Base-by-base conservation (phyloP, 1,140 invertebrate species). In the Panagrolaimus sp. region DNA sequence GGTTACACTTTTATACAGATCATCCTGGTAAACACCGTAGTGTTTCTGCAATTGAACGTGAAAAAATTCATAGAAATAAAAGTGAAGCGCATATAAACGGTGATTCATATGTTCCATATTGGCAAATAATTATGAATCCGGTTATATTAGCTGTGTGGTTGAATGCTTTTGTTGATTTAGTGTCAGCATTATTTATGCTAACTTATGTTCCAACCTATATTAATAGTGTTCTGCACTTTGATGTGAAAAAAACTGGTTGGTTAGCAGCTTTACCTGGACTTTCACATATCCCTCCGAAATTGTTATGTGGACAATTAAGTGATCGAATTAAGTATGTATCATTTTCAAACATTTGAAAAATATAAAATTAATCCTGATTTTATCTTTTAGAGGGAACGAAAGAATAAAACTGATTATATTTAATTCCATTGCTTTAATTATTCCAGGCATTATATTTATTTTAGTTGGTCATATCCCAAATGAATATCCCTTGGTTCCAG, bases 371-470 rank as follows among this genome's bases (percentile, higher is more conserved):
- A 26, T 58, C 5, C 3, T 28, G 28, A 12, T 69, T 70, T 78
- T 24, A 58, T 38, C 15, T 58, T 21, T 21, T 12, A 62, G 24
- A 68, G 17, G 28, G 0, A 43, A 46, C 5, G 71, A 78, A 64
- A 38, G 48, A 6, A 62, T 74, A 26, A 69, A 75, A 67, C 76
- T 78, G 76, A 63, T 76, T 43, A 46, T 78, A 47, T 78, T 70
- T 76, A 78, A 78, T 38, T 58, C 78, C 10, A 55, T 82, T 9
- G 79, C 77, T 10, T 71, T 78, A 0, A 58, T 71, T 28, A 17
- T 73, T 14, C 72, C 78, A 5, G 77, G 73, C 15, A 24, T 75
- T n/a, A 71, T 76, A 28, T 78, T 75, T 65, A 65, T 70, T 43
- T 14, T 69, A 7, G 70, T 78, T 38, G 78, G 79, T 4, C 71